phyloP scores from a whole-genome alignment of 2,888 invertebrate species.

The Zootermopsis nevadensis region DNA sequence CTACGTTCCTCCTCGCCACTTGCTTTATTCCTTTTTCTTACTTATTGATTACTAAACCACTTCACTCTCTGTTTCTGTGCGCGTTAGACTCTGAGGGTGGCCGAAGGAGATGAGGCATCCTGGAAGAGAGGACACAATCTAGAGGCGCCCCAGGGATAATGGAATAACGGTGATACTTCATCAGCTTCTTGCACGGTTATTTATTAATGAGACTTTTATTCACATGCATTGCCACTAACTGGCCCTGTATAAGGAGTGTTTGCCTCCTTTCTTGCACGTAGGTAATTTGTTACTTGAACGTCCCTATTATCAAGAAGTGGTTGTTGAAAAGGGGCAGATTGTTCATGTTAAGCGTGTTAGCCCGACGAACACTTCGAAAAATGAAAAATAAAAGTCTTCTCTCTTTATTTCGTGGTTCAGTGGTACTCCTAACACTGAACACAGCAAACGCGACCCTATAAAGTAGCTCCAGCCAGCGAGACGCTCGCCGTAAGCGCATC shows the following conservation, averaged over 20 bases:
- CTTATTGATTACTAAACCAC: constrained; percentile 9
- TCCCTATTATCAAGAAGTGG: too few relatives aligned
- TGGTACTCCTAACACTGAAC: too few relatives aligned
- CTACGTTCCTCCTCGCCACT: background rate
- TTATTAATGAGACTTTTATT: background rate
- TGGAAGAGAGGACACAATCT: background rate
- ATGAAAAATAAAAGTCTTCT: too few relatives aligned
- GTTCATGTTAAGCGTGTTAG: too few relatives aligned
- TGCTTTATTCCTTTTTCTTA: background rate
- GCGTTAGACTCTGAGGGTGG: background rate
- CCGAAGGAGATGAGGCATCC: background rate
- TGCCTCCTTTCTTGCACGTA: background rate
- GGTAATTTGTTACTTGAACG: background rate
- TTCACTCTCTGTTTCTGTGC: background rate
- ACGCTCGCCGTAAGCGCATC: too few relatives aligned
- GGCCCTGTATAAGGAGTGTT: background rate
- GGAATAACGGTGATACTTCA: background rate
- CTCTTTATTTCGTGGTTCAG: too few relatives aligned
- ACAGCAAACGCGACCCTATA: too few relatives aligned
- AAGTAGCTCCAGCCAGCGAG: too few relatives aligned
- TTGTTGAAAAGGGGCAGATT: too few relatives aligned
- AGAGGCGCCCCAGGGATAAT: background rate
- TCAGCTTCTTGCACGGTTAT: background rate
- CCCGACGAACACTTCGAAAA: too few relatives aligned
- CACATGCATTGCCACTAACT: background rate